Conservation (phyloP, 35 echinoderm and acorn worm genomes). For the Anneissia japonica region DNA sequence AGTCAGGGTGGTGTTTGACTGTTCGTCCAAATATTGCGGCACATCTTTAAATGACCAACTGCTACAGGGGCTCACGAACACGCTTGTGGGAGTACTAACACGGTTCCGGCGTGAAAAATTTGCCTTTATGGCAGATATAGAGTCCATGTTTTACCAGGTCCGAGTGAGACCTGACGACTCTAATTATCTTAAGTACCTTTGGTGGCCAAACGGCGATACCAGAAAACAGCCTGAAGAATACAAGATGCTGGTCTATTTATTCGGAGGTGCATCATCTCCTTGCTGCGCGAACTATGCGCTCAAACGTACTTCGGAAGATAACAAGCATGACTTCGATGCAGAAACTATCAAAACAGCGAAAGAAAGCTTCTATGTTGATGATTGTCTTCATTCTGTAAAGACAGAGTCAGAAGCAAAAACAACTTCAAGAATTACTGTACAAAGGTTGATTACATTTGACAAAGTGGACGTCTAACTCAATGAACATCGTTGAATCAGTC, state of each 20-base stretch:
- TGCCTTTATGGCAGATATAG: conserved; percentile 42
- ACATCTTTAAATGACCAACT: conserved; percentile 31
- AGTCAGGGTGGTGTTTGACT: conserved; percentile 20
- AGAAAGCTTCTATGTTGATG: conserved; percentile 48
- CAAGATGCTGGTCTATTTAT: conserved; percentile 29
- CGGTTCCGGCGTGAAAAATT: conserved; percentile 7
- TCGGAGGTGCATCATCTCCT: conserved; percentile 34
- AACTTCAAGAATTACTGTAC: too few relatives aligned
- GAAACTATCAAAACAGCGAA: conserved; percentile 12
- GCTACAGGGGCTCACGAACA: conserved; percentile 33
- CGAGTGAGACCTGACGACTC: background rate
- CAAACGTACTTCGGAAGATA: conserved; percentile 8
- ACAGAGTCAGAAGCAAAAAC: conserved; percentile 7
- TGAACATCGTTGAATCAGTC: too few relatives aligned
- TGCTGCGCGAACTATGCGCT: conserved; percentile 39
- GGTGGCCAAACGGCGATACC: conserved; percentile 25
- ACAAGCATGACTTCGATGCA: background rate
- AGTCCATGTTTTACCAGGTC: conserved; percentile 34
- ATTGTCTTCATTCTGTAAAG: conserved; percentile 29
- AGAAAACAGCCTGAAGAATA: background rate
- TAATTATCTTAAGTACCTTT: conserved; percentile 15
- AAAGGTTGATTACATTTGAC: too few relatives aligned
- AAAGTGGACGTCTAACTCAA: too few relatives aligned
- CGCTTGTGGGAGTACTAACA: conserved; percentile 12
- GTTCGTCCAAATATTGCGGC: background rate